A percentile compares a stretch with the other conserved stretches of the same genome.
These are phyloP conservation scores for Gymnobelideus leadbeateri DNA, from an alignment of 2,113 vertebrate genomes.

Conservation along the genomic window DNA sequence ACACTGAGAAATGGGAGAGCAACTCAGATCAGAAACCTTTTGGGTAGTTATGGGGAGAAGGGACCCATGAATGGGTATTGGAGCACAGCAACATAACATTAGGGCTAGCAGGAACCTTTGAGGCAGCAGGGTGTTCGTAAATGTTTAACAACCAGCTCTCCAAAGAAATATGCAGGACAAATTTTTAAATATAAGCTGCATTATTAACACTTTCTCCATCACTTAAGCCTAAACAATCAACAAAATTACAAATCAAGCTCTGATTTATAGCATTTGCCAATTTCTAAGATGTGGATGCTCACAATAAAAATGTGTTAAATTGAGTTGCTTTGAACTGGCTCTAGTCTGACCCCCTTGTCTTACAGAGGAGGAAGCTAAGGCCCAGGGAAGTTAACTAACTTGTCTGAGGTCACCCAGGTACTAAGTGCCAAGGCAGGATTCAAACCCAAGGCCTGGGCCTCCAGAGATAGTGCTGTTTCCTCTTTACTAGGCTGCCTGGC, in stretches of 20 bases:
- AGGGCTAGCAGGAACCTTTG: not conserved
- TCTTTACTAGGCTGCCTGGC: not conserved
- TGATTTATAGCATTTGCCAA: not conserved
- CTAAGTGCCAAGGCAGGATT: not conserved
- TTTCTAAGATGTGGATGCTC: not conserved
- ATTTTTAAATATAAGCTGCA: not conserved
- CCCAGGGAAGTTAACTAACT: not conserved
- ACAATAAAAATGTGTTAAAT: not conserved
- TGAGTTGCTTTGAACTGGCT: not conserved
- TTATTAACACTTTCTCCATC: not conserved
- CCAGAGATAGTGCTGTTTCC: not conserved
- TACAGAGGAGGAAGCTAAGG: not conserved
- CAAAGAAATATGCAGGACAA: not conserved
- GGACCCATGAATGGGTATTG: constrained; percentile 14
- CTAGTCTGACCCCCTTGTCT: not conserved
- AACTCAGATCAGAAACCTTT: constrained; percentile 27
- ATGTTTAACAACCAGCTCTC: not conserved
- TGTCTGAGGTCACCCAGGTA: not conserved
- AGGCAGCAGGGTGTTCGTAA: not conserved
- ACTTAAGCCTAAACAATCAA: not conserved
- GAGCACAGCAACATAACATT: not conserved
- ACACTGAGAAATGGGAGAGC: constrained; percentile 47
- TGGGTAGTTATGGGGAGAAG: not conserved
- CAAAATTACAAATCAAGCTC: not conserved
- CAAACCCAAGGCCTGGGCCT: not conserved